Conservation (phyloP, 2,888 invertebrate genomes). For the Melanostoma mellinum region DNA sequence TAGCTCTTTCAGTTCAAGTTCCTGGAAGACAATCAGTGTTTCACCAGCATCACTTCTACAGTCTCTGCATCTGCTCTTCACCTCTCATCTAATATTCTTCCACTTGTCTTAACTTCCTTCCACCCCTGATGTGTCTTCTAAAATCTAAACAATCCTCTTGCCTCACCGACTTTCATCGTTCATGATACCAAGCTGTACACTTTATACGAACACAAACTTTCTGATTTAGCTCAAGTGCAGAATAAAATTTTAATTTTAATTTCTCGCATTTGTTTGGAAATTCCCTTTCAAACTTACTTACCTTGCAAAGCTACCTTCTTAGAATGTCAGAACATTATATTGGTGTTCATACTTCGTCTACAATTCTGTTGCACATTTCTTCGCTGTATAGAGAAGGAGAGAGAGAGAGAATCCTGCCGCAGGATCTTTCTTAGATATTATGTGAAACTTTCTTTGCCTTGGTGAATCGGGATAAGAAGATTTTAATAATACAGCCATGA, state of each 20-base stretch:
- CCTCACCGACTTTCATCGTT: too few species aligned
- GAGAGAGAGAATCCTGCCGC: slow-evolving; percentile 24
- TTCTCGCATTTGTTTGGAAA: slow-evolving; percentile 58
- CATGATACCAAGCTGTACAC: too few species aligned
- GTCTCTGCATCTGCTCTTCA: slow-evolving; percentile 3
- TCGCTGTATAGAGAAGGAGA: background rate
- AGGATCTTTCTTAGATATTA: slow-evolving; percentile 9
- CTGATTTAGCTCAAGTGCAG: slow-evolving; percentile 64
- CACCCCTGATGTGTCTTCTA: too few species aligned
- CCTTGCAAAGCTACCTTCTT: slow-evolving; percentile 26
- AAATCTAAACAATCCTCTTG: too few species aligned
- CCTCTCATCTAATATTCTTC: background rate
- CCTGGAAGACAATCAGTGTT: background rate
- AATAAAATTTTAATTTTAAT: slow-evolving; percentile 71
- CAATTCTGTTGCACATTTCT: slow-evolving; percentile 58
- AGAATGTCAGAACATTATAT: slow-evolving; percentile 25
- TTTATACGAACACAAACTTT: slow-evolving; percentile 38
- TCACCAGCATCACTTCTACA: slow-evolving; percentile 12
- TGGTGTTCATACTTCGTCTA: background rate
- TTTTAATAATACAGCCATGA: slow-evolving; percentile 62
- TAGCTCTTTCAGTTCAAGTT: too few species aligned
- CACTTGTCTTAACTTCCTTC: too few species aligned
- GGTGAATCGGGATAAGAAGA: slow-evolving; percentile 39
- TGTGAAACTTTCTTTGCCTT: slow-evolving; percentile 5
- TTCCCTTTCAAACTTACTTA: slow-evolving; percentile 49